Evolutionary conservation across 64 coral and sea anemone genomes (phyloP).

Genomic region (Stylophora pistillata): DNA sequence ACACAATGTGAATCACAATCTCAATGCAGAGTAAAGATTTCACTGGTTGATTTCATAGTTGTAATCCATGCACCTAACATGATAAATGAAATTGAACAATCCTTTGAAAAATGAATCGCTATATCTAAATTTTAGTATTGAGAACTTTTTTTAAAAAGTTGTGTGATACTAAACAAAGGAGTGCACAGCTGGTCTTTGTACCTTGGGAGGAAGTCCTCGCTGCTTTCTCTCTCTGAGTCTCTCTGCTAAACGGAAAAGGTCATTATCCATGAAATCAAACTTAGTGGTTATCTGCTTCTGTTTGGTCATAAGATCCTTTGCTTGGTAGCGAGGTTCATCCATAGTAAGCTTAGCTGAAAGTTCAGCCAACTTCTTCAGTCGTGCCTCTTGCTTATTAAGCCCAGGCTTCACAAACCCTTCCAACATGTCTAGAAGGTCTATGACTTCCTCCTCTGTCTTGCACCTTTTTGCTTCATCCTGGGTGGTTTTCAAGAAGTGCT

Average conservation of each 20-base stretch:
- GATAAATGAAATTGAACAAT: no score
- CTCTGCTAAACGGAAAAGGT: constrained; percentile 79
- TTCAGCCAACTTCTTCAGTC: constrained; percentile 86
- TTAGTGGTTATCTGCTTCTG: constrained; percentile 76
- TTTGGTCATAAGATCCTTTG: constrained; percentile 81
- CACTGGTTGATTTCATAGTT: background rate
- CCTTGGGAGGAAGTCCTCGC: constrained; percentile 64
- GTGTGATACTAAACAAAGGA: background rate
- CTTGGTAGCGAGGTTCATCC: constrained; percentile 72
- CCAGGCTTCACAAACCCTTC: constrained; percentile 93
- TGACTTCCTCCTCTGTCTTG: constrained; percentile 85
- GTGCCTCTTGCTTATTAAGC: constrained; percentile 80
- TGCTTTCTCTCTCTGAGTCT: constrained; percentile 79
- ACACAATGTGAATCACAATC: no score
- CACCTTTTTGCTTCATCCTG: constrained; percentile 84
- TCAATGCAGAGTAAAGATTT: background rate
- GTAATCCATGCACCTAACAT: background rate
- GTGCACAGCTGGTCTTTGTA: background rate
- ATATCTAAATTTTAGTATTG: no score
- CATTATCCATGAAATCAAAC: constrained; percentile 93
- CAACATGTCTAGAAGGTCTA: constrained; percentile 79
- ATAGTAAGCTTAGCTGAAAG: constrained; percentile 87
- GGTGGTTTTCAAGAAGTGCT: constrained; percentile 91
- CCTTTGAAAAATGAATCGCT: no score
- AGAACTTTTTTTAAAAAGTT: no score